These are phyloP conservation scores for Boulengeromyrus knoepffleri DNA, from an alignment of 2,113 vertebrate genomes.

Conservation along the genomic window DNA sequence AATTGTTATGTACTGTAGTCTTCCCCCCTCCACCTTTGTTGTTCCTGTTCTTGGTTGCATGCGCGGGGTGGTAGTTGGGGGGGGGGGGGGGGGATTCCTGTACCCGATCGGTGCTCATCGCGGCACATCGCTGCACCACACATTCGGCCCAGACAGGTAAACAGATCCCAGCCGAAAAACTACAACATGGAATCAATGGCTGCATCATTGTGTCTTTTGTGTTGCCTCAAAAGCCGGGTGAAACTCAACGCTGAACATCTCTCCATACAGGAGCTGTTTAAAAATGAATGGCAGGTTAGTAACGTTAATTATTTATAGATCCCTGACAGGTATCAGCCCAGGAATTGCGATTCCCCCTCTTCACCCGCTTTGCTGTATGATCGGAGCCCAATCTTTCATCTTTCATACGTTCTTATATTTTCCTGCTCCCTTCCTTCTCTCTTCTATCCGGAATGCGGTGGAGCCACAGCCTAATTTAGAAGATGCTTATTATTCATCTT, in stretches of 20 bases:
- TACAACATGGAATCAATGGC: constrained; percentile 39
- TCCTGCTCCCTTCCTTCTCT: neutral
- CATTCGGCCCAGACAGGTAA: neutral
- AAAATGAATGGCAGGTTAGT: constrained; percentile 64
- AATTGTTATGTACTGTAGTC: neutral
- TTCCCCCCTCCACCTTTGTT: neutral
- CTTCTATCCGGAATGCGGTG: neutral
- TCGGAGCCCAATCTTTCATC: constrained; percentile 34
- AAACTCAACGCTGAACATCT: constrained; percentile 54
- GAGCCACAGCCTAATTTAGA: neutral
- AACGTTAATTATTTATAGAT: constrained; percentile 63
- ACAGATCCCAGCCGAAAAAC: constrained; percentile 34
- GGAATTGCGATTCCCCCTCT: constrained; percentile 33
- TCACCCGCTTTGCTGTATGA: constrained; percentile 33
- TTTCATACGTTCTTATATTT: neutral
- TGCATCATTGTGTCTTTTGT: constrained; percentile 37
- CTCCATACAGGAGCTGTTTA: constrained; percentile 54
- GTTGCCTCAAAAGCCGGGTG: constrained; percentile 35
- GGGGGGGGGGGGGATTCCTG: neutral
- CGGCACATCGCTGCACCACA: neutral
- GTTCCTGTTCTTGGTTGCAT: neutral
- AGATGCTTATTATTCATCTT: neutral
- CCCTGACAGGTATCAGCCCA: constrained; percentile 42
- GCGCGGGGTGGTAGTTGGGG: too few species aligned
- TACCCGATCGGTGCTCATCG: neutral